Evolutionary conservation across 2,888 invertebrate genomes (phyloP).

Genomic region (Lasioglossum marginatum): DNA sequence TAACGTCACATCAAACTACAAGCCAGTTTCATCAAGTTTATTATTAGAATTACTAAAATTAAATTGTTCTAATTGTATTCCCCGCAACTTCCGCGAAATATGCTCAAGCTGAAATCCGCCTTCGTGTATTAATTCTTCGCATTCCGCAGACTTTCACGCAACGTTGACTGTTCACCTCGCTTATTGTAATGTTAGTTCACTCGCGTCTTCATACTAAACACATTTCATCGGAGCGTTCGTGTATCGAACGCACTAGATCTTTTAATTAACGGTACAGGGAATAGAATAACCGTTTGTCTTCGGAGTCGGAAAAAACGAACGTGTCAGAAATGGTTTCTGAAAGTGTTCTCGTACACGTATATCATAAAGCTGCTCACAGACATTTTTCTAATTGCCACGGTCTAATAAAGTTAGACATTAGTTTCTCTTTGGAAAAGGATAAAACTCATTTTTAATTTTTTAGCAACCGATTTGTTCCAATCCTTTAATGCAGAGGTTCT

Average conservation of each 20-base stretch:
- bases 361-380: background rate
- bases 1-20: background rate
- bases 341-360: too few relatives aligned
- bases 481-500: too few relatives aligned
- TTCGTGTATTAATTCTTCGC: slow-evolving; percentile 13
- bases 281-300: background rate
- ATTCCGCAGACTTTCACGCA: slow-evolving; percentile 7
- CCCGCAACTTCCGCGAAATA: background rate
- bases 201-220: slow-evolving; percentile 9
- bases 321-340: background rate
- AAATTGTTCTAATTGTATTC: background rate
- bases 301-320: background rate
- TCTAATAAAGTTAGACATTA: too few relatives aligned
- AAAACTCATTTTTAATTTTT: too few relatives aligned
- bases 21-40: background rate
- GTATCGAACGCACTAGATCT: background rate
- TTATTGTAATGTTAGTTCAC: background rate
- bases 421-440: too few relatives aligned
- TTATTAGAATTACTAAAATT: background rate
- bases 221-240: background rate
- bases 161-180: background rate
- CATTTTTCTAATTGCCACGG: too few relatives aligned
- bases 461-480: too few relatives aligned
- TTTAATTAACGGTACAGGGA: background rate
- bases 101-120: background rate